Evolutionary conservation across 2,797 vertebrate genomes (phyloP).

Genomic region (Oreortyx pictus): DNA sequence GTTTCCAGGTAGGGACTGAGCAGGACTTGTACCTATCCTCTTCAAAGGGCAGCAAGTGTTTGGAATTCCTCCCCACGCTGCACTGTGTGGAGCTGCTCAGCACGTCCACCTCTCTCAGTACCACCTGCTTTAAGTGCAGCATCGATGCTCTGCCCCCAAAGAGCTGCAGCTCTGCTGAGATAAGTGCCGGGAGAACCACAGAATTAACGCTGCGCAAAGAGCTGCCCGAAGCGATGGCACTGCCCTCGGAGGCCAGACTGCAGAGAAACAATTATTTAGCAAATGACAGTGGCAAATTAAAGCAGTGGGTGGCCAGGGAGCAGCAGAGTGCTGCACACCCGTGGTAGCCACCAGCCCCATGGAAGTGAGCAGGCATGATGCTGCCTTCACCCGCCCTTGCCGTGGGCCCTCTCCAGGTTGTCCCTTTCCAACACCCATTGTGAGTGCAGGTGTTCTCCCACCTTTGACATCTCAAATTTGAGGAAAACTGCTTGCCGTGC

Average conservation of each 20-base stretch:
- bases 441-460: neutral
- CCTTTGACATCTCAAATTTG: neutral
- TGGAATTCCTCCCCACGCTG: neutral
- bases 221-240: neutral
- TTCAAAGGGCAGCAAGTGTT: neutral
- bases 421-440: too few relatives aligned
- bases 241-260: neutral
- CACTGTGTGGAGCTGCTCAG: fast-evolving
- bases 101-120: fast-evolving
- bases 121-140: neutral
- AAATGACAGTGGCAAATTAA: neutral
- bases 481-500: neutral
- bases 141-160: fast-evolving
- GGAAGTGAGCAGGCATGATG: neutral
- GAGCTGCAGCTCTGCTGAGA: neutral
- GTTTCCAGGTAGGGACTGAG: neutral
- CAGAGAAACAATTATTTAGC: neutral
- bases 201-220: neutral
- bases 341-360: neutral
- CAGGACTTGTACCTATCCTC: neutral
- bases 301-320: neutral
- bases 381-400: neutral
- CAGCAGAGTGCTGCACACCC: neutral
- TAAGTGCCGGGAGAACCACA: neutral
- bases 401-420: neutral